phyloP scores from a whole-genome alignment of 2,797 vertebrate species.

The Coluber constrictor region DNA sequence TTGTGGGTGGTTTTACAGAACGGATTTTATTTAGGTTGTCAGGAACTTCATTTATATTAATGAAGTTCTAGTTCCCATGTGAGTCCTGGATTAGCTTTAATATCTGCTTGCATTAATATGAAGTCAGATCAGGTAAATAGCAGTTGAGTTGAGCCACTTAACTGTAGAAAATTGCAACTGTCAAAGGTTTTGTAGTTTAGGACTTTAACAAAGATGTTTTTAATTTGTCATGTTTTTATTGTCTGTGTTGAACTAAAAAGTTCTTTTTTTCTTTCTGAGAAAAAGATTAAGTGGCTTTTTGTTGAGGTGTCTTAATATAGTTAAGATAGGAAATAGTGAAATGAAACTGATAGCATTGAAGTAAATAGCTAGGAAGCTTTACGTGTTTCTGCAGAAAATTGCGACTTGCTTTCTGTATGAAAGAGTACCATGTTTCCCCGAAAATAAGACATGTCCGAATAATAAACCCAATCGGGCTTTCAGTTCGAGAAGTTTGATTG shows the following conservation, averaged over 20 bases:
- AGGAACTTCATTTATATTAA: conserved; percentile 25
- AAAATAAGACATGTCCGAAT: no score
- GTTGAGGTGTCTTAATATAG: background rate
- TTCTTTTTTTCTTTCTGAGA: background rate
- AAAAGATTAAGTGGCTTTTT: background rate
- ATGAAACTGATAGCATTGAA: background rate
- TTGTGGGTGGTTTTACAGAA: conserved; percentile 32
- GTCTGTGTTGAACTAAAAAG: background rate
- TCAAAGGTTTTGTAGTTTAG: conserved; percentile 24
- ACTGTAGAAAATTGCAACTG: conserved; percentile 31
- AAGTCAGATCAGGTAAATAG: conserved; percentile 29
- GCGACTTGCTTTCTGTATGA: background rate
- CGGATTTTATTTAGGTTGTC: conserved; percentile 42
- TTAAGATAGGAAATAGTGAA: background rate
- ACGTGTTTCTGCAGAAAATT: background rate
- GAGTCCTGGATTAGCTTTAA: conserved; percentile 7
- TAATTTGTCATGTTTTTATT: background rate
- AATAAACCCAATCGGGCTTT: no score
- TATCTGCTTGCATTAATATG: conserved; percentile 6
- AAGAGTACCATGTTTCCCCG: background rate
- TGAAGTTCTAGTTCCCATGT: conserved; percentile 27
- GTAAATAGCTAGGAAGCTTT: background rate
- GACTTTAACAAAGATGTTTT: conserved; percentile 12
- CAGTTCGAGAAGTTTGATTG: no score
- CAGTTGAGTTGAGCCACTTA: conserved; percentile 18